Evolutionary conservation across 2,888 invertebrate genomes (phyloP).

Genomic region (Uloborus plumipes): DNA sequence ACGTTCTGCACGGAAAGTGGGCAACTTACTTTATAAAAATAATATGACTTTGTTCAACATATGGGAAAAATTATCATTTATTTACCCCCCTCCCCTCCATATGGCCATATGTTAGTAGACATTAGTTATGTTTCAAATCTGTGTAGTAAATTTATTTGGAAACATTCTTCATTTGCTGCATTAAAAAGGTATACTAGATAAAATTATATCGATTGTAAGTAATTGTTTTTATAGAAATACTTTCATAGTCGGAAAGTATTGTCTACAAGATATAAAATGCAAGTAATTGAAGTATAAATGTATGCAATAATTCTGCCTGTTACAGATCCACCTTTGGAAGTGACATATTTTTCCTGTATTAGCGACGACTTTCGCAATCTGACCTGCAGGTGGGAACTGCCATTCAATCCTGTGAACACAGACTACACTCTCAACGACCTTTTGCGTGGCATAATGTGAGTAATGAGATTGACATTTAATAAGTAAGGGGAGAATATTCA

Average conservation of each 20-base stretch:
- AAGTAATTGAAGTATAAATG: not conserved
- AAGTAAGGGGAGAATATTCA: too few relatives aligned
- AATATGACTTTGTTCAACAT: too few relatives aligned
- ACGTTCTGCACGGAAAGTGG: too few relatives aligned
- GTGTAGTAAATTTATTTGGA: not conserved
- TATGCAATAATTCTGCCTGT: not conserved
- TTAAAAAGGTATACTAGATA: too few relatives aligned
- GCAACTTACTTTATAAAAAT: too few relatives aligned
- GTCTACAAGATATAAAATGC: not conserved
- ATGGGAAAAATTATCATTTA: too few relatives aligned
- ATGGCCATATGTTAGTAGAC: too few relatives aligned
- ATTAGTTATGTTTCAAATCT: too few relatives aligned
- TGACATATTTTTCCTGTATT: slow-evolving; percentile 57
- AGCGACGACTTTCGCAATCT: slow-evolving; percentile 45
- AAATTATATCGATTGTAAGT: too few relatives aligned
- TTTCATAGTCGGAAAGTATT: too few relatives aligned
- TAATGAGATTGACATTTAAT: not conserved
- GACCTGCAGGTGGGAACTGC: slow-evolving; percentile 58
- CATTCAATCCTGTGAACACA: slow-evolving; percentile 42
- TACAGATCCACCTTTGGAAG: slow-evolving; percentile 51
- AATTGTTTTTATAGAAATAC: too few relatives aligned
- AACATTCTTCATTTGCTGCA: not conserved
- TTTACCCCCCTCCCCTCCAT: too few relatives aligned
- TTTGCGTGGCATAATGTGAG: slow-evolving; percentile 9
- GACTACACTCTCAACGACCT: slow-evolving; percentile 37